A percentile compares a stretch with the other conserved stretches of the same genome.
These are phyloP conservation scores for Archegozetes longisetosus DNA, from an alignment of 1,140 invertebrate species.

Conservation along the genomic window DNA sequence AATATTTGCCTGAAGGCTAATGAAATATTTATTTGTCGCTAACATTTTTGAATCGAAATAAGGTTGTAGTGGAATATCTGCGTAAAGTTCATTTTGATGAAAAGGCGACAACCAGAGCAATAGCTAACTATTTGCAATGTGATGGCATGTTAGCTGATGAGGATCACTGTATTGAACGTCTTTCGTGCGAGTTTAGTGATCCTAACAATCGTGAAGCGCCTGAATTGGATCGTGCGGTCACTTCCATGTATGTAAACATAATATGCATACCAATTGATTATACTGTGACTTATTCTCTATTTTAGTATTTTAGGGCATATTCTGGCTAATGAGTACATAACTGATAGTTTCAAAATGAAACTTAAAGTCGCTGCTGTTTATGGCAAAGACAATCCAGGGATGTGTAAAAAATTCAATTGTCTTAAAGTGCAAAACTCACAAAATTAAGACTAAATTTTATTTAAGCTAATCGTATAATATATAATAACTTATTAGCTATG, in stretches of 20 bases:
- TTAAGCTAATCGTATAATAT: too few relatives aligned
- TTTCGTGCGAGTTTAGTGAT: constrained; percentile 30
- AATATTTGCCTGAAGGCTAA: too few relatives aligned
- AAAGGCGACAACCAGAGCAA: constrained; percentile 21
- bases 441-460: too few relatives aligned
- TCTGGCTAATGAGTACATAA: constrained; percentile 22
- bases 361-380: constrained; percentile 20
- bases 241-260: constrained; percentile 25
- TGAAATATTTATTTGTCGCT: too few relatives aligned
- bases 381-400: constrained; percentile 15
- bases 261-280: background rate
- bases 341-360: constrained; percentile 19
- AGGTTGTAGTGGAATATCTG: constrained; percentile 17
- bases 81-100: constrained; percentile 19
- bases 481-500: too few relatives aligned
- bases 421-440: constrained; percentile 13
- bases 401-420: constrained; percentile 17
- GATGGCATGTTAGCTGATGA: constrained; percentile 23
- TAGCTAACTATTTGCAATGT: constrained; percentile 26
- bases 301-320: constrained; percentile 23
- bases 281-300: background rate
- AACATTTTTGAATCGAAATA: too few relatives aligned
- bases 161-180: constrained; percentile 26
- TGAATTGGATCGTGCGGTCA: constrained; percentile 22
- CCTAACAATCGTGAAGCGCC: constrained; percentile 27